phyloP scores from a whole-genome alignment of 2,888 invertebrate species.

The Pheosia gnoma region DNA sequence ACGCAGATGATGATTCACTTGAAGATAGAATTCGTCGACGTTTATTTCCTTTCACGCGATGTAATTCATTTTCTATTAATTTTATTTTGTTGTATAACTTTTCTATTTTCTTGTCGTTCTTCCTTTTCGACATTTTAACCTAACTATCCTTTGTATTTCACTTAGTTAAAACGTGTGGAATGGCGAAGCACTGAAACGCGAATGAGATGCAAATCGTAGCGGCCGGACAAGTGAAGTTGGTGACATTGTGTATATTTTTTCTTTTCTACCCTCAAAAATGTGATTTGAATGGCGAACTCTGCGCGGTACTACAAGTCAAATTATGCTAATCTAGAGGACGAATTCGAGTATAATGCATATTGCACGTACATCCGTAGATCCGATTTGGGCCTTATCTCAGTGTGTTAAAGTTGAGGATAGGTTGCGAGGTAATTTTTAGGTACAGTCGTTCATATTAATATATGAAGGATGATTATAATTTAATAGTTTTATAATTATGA shows the following conservation, averaged over 20 bases:
- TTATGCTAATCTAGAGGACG: too few species aligned
- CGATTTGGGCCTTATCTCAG: slow-evolving; percentile 14
- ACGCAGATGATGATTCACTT: too few species aligned
- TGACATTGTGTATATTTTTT: too few species aligned
- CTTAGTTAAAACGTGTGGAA: not conserved
- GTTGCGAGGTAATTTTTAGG: slow-evolving; percentile 22
- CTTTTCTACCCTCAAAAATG: too few species aligned
- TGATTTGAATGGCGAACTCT: too few species aligned
- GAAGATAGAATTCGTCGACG: not conserved
- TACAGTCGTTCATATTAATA: slow-evolving; percentile 20
- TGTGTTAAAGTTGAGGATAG: slow-evolving; percentile 16
- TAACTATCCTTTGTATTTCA: not conserved
- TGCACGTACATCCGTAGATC: not conserved
- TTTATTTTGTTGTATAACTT: not conserved
- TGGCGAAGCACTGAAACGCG: slow-evolving; percentile 2
- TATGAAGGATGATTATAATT: slow-evolving; percentile 23
- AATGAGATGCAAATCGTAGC: not conserved
- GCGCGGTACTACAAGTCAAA: too few species aligned
- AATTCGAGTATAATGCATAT: too few species aligned
- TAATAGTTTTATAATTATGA: slow-evolving; percentile 22
- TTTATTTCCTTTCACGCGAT: not conserved
- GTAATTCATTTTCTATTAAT: not conserved
- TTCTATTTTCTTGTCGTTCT: not conserved
- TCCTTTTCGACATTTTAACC: not conserved
- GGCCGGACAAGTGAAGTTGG: too few species aligned